Evolutionary conservation across 2,113 vertebrate species (phyloP).

Genomic region (Cyanoderma ruficeps): DNA sequence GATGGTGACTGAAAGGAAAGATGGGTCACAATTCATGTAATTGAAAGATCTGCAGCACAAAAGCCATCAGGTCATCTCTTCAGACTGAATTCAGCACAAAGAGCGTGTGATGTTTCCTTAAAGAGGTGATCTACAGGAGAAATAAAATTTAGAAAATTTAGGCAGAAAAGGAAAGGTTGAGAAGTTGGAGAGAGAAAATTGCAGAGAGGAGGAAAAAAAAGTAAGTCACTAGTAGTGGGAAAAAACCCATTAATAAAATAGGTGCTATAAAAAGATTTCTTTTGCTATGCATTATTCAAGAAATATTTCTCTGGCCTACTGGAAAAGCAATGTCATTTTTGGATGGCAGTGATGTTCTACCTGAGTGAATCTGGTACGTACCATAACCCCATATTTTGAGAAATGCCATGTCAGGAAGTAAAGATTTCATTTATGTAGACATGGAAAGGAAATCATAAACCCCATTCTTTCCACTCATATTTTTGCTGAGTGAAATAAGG

Average conservation of each 20-base stretch:
- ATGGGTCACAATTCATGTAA: background rate
- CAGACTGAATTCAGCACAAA: background rate
- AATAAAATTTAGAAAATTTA: background rate
- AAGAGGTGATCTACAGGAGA: background rate
- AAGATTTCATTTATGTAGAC: conserved; percentile 4
- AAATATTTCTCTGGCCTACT: background rate
- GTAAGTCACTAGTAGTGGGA: background rate
- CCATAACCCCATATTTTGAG: background rate
- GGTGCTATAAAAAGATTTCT: background rate
- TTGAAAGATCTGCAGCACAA: background rate
- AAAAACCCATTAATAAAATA: background rate
- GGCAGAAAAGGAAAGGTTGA: background rate
- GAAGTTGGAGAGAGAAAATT: background rate
- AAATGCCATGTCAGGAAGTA: conserved; percentile 18
- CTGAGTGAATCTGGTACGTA: conserved; percentile 1
- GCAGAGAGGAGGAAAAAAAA: background rate
- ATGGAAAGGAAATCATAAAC: conserved; percentile 18
- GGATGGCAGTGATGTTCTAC: background rate
- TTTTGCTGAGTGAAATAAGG: background rate
- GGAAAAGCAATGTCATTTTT: conserved; percentile 22
- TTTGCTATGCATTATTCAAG: background rate
- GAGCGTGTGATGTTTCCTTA: background rate
- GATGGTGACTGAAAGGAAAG: background rate
- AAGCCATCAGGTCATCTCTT: background rate
- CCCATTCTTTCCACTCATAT: background rate